phyloP scores from a whole-genome alignment of 2,797 vertebrate species.

The Balearica regulorum region DNA sequence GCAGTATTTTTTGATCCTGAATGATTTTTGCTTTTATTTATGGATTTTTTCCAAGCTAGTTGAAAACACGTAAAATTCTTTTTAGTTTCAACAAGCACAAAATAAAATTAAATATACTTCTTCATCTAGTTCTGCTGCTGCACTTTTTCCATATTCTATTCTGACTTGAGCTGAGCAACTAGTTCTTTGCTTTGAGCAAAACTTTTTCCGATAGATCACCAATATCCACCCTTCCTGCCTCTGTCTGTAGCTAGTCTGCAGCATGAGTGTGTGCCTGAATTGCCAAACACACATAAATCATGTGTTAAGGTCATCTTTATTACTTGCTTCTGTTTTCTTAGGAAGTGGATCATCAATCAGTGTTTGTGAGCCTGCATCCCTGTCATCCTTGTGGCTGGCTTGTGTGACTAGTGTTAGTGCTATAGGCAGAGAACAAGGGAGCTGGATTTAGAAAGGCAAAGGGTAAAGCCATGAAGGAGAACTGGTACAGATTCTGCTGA shows the following conservation, averaged over 20 bases:
- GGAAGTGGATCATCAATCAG: constrained; percentile 52
- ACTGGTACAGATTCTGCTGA: background rate
- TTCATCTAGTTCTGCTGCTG: background rate
- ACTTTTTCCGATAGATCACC: background rate
- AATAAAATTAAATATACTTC: background rate
- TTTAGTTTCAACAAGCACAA: background rate
- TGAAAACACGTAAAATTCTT: background rate
- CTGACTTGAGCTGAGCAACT: background rate
- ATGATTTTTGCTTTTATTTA: background rate
- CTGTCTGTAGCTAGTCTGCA: background rate
- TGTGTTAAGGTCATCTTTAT: constrained; percentile 42
- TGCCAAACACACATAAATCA: constrained; percentile 49
- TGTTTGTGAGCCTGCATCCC: background rate
- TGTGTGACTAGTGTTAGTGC: background rate
- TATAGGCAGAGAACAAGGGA: background rate
- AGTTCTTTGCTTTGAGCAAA: background rate
- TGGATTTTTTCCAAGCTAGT: background rate
- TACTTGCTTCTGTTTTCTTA: constrained; percentile 47
- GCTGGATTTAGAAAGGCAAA: background rate
- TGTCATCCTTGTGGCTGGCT: background rate
- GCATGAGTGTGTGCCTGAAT: background rate
- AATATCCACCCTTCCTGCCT: background rate
- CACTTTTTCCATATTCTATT: background rate
- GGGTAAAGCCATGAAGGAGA: background rate
- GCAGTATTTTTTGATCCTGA: background rate